Evolutionary conservation across 1,140 invertebrate species (phyloP).

Genomic region (Drosophila quadrilineata): DNA sequence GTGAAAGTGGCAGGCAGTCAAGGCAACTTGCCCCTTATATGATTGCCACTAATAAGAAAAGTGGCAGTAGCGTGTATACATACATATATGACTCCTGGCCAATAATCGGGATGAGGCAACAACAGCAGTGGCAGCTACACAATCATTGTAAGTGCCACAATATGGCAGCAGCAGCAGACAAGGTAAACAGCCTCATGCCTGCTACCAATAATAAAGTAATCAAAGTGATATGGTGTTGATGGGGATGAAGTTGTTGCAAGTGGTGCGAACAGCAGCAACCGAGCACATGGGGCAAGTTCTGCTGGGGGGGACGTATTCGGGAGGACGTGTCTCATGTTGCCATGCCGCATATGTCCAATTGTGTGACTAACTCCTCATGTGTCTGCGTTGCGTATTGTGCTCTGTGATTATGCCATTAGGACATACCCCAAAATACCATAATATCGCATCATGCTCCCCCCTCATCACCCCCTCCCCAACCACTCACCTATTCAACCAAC

Average conservation of each 20-base stretch:
- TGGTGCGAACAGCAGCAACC: too few species aligned
- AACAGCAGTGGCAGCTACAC: slow-evolving; percentile 14
- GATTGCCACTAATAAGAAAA: slow-evolving; percentile 77
- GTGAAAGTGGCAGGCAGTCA: slow-evolving; percentile 13
- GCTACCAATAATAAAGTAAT: slow-evolving; percentile 75
- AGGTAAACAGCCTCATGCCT: slow-evolving; percentile 36
- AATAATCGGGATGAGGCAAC: slow-evolving; percentile 27
- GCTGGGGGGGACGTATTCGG: too few species aligned
- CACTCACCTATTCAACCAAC: too few species aligned
- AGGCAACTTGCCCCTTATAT: slow-evolving; percentile 33
- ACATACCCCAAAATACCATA: slow-evolving; percentile 31
- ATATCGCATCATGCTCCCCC: too few species aligned
- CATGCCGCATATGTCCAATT: slow-evolving; percentile 47
- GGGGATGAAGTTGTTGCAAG: background rate
- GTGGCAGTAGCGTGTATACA: slow-evolving; percentile 44
- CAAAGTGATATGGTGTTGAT: slow-evolving; percentile 77
- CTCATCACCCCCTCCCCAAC: background rate
- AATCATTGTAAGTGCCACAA: slow-evolving; percentile 49
- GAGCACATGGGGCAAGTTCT: background rate
- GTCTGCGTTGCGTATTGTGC: slow-evolving; percentile 11
- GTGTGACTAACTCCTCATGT: background rate
- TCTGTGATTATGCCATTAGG: slow-evolving; percentile 68
- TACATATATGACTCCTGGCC: too few species aligned
- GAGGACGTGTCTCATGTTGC: slow-evolving; percentile 25
- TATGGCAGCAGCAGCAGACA: slow-evolving; percentile 3